These are phyloP conservation scores for Suncus etruscus DNA, from an alignment of 2,113 vertebrate species.

Conservation along the genomic window DNA sequence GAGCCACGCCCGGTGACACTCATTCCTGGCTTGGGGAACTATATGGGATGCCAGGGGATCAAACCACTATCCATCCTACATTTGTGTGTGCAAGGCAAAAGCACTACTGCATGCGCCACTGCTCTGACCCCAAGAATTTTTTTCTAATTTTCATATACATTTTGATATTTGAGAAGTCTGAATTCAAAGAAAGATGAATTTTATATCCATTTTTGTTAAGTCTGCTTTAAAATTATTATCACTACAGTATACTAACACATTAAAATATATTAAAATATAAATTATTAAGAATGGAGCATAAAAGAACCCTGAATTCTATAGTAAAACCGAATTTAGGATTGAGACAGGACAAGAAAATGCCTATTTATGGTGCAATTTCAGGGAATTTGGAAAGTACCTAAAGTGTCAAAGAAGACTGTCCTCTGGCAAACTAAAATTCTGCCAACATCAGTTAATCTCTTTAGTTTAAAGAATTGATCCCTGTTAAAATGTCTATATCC, in stretches of 20 bases:
- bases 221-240: not conserved
- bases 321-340: not conserved
- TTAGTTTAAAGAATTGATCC: constrained; percentile 36
- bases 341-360: not conserved
- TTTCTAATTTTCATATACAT: not conserved
- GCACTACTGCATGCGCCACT: too few relatives aligned
- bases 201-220: not conserved
- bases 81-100: too few relatives aligned
- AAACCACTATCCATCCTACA: too few relatives aligned
- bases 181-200: not conserved
- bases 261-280: not conserved
- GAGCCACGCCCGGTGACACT: too few relatives aligned
- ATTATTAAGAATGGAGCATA: not conserved
- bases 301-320: not conserved
- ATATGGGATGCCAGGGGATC: too few relatives aligned
- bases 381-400: not conserved
- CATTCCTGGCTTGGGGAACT: too few relatives aligned
- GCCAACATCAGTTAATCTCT: constrained; percentile 43
- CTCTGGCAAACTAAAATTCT: constrained; percentile 54
- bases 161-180: not conserved
- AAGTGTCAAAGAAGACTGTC: not conserved
- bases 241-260: not conserved
- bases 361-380: not conserved
- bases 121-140: too few relatives aligned
- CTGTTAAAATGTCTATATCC: constrained; percentile 51